phyloP scores from a whole-genome alignment of 2,113 vertebrate species.

The Neogale vison region DNA sequence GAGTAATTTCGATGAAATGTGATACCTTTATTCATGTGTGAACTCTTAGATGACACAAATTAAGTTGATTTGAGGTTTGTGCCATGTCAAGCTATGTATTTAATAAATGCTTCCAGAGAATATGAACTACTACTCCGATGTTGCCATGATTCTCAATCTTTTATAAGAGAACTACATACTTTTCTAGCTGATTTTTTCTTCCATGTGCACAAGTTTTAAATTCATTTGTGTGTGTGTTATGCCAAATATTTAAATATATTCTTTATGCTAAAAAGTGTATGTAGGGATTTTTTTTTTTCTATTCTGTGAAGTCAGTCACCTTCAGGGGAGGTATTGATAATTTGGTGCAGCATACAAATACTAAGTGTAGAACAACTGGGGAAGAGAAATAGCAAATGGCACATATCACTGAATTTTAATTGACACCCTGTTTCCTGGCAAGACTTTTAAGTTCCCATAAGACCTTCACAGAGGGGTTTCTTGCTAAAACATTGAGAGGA shows the following conservation, averaged over 20 bases:
- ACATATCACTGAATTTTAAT: constrained; percentile 17
- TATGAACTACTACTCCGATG: background rate
- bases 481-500: constrained; percentile 37
- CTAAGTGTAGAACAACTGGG: background rate
- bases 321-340: background rate
- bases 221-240: background rate
- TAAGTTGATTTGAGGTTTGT: constrained; percentile 59
- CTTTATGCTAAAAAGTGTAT: background rate
- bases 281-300: background rate
- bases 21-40: constrained; percentile 33
- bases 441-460: background rate
- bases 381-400: constrained; percentile 29
- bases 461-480: constrained; percentile 38
- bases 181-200: background rate
- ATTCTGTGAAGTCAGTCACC: background rate
- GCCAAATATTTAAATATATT: background rate
- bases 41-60: constrained; percentile 61
- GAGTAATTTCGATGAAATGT: constrained; percentile 62
- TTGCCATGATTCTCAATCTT: background rate
- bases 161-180: background rate
- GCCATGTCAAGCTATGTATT: background rate
- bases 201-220: background rate
- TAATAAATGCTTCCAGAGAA: constrained; percentile 43
- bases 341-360: background rate
- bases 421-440: background rate